Conservation (phyloP, 2,888 invertebrate species). For the Tetanocera ferruginea region DNA sequence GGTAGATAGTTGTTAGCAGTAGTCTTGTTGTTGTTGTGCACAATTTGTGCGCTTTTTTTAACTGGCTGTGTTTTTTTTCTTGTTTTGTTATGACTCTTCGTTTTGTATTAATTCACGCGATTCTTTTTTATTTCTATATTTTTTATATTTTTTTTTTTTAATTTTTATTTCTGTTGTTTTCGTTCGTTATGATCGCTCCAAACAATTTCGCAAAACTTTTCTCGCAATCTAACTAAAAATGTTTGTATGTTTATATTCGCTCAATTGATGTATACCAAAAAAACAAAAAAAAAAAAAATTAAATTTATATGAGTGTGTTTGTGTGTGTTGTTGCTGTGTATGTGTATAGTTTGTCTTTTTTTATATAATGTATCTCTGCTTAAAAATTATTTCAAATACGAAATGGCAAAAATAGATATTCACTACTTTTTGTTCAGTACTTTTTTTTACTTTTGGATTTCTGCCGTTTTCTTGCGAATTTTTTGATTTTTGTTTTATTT, state of each 20-base stretch:
- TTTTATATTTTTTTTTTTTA: constrained; percentile 30
- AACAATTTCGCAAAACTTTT: constrained; percentile 36
- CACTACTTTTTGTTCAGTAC: constrained; percentile 10
- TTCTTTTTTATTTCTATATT: constrained; percentile 20
- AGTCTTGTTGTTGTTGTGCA: constrained; percentile 23
- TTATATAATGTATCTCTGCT: constrained; percentile 17
- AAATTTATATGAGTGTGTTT: constrained; percentile 5
- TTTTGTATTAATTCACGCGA: constrained; percentile 50
- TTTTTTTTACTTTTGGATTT: neutral
- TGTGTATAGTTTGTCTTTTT: constrained; percentile 17
- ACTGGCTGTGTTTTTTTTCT: constrained; percentile 54
- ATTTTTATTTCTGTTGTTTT: constrained; percentile 23
- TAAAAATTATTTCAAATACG: constrained; percentile 14
- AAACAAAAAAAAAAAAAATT: neutral
- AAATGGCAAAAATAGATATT: constrained; percentile 33
- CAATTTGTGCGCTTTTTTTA: constrained; percentile 41
- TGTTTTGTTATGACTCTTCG: constrained; percentile 55
- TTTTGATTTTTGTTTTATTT: constrained; percentile 4
- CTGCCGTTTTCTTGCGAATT: constrained; percentile 26
- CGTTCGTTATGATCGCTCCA: constrained; percentile 55
- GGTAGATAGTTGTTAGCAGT: neutral
- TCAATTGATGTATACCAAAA: constrained; percentile 40
- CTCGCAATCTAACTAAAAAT: constrained; percentile 28
- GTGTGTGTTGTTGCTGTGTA: neutral
- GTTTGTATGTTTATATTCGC: constrained; percentile 43